Evolutionary conservation across 2,113 vertebrate species (phyloP), one percentile per base, ranked within the genome.

Genomic region (Cinclus cinclus): DNA sequence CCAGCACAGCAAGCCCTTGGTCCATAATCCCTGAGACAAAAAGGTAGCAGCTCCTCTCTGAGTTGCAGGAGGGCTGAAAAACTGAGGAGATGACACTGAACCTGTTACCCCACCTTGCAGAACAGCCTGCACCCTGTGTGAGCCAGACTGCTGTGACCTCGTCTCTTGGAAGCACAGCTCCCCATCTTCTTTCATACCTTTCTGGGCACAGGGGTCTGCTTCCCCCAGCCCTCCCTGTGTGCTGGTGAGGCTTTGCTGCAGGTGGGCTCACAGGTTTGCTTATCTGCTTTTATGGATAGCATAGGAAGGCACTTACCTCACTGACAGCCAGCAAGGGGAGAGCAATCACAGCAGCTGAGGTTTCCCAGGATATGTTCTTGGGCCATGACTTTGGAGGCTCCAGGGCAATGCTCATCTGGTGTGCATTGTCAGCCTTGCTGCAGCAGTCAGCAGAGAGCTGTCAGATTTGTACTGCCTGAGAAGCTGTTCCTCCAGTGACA

Each of bases 201-300:
- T 4, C 8, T 1, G 4, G 42, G 19, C 0, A 2, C 15, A 21
- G 46, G 10, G 13, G 0, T 17, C 37, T 83, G 15, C 37, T 62
- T 37, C 25, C 18, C 15, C 10, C 25, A 42, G 15, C n/a, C 12
- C 12, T 59, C 30, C n/a, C 20, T 8, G 7, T 4, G 10, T 17
- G 17, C 24, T 55, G 1, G 0, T 9, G 52, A 14, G 35, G 10
- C 39, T 58, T 86, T 42, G 7, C 18, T 59, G 39, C 69, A 15
- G 53, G n/a, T 41, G 35, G 33, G 17, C 49, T 84, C 37, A 21
- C 42, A 19, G 52, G 41, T 44, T 56, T 25, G 33, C 41, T 20
- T 7, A 17, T 21, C 20, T 3, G 2, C 39, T n/a, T 41, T 31
- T 53, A 23, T 3, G 0, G 0, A 31, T 15, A 35, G 41, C 0